Percentiles rank a stretch among this genome's conserved stretches.
Conservation (phyloP, 2,888 invertebrate species). For the Tigriopus californicus region DNA sequence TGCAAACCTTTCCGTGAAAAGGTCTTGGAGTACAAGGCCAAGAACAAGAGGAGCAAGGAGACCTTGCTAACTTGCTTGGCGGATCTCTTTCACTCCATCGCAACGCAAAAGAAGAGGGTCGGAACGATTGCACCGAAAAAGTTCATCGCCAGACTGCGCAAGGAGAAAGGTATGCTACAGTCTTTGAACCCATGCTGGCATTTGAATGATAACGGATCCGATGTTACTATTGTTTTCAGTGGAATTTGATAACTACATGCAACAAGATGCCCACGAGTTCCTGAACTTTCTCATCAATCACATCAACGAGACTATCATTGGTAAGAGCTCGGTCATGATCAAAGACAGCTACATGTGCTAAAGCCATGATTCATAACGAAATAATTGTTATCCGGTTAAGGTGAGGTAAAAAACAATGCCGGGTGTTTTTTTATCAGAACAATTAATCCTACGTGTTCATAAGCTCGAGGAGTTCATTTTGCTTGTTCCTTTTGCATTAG, state of each 20-base stretch:
- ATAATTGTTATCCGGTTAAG: too few relatives aligned
- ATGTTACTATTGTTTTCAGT: not conserved
- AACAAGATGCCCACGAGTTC: constrained; percentile 99
- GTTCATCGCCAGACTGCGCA: constrained; percentile 89
- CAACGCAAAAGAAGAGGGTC: constrained; percentile 98
- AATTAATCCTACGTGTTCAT: too few relatives aligned
- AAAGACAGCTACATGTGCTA: too few relatives aligned
- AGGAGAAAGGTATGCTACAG: constrained; percentile 68
- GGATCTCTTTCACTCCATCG: constrained; percentile 96
- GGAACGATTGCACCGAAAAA: constrained; percentile 99
- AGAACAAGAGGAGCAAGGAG: constrained; percentile 87
- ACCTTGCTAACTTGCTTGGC: constrained; percentile 92
- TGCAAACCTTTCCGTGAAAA: constrained; percentile 97
- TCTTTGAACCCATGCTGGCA: not conserved
- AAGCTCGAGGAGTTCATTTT: not conserved
- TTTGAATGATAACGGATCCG: not conserved
- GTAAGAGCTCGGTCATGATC: too few relatives aligned
- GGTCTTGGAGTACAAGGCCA: constrained; percentile 91
- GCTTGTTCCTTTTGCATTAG: not conserved
- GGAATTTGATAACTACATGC: constrained; percentile 99
- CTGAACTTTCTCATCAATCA: constrained; percentile 96
- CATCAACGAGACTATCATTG: constrained; percentile 90
- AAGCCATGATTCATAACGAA: too few relatives aligned
- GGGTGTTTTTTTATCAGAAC: too few relatives aligned
- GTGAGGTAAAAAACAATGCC: too few relatives aligned